A percentile compares a stretch with the other conserved stretches of the same genome.
Conservation (phyloP, 2,113 vertebrate species). For the Xyliphius kryptos region DNA sequence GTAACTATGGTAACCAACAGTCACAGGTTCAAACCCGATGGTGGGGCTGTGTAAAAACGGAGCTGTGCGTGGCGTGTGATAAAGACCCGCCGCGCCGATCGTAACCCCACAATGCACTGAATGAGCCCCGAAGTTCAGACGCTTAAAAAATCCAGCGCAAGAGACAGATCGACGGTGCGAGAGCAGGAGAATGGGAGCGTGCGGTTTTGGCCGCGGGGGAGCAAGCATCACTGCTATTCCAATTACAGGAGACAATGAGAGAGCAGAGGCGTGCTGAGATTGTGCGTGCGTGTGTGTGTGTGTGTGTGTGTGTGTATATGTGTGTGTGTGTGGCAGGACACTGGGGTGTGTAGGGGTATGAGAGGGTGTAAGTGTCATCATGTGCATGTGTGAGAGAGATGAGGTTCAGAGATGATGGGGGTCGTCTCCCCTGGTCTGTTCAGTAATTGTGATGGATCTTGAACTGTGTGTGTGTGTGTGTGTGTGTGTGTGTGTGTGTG, state of each 20-base stretch:
- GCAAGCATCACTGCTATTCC: slow-evolving; percentile 35
- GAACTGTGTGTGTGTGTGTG: slow-evolving; percentile 9
- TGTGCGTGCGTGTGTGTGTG: slow-evolving; percentile 21
- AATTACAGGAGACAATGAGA: slow-evolving; percentile 45
- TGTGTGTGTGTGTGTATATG: slow-evolving; percentile 27
- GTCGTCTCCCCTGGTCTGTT: slow-evolving; percentile 5
- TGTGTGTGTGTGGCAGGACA: slow-evolving; percentile 7
- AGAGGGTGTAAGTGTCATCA: slow-evolving; percentile 23
- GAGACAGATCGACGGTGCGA: neutral
- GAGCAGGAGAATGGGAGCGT: slow-evolving; percentile 18
- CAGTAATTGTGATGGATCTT: slow-evolving; percentile 20
- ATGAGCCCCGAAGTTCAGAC: too few relatives aligned
- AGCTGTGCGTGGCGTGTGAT: too few relatives aligned
- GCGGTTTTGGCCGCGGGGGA: slow-evolving; percentile 35
- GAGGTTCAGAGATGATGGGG: slow-evolving; percentile 25
- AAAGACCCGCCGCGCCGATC: too few relatives aligned
- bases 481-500: slow-evolving; percentile 25
- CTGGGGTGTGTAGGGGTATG: slow-evolving; percentile 17
- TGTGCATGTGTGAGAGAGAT: slow-evolving; percentile 31
- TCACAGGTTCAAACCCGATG: too few relatives aligned
- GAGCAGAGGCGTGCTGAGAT: slow-evolving; percentile 30
- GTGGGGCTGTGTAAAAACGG: too few relatives aligned
- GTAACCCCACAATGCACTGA: too few relatives aligned
- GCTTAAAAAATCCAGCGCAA: neutral
- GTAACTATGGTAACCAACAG: too few relatives aligned